Conservation (phyloP, 2,888 invertebrate genomes). For the Acronicta alni region DNA sequence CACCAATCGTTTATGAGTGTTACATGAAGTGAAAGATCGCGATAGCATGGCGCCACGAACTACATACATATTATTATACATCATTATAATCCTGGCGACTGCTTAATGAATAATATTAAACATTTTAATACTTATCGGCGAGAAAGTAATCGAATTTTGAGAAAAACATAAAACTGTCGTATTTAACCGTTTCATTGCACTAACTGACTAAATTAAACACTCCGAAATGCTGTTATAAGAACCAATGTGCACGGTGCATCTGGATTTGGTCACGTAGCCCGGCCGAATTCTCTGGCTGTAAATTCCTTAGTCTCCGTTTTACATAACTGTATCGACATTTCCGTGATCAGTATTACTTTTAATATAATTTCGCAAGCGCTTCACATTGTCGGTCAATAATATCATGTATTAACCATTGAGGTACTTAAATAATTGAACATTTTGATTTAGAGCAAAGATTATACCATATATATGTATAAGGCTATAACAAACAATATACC, state of each 20-base stretch:
- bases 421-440: too few species aligned
- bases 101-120: slow-evolving; percentile 27
- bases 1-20: slow-evolving; percentile 21
- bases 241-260: not conserved
- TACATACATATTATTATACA: not conserved
- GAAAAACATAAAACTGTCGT: slow-evolving; percentile 25
- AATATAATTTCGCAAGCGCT: slow-evolving; percentile 9
- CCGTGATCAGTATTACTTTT: slow-evolving; percentile 45
- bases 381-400: slow-evolving; percentile 20
- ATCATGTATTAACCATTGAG: not conserved
- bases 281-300: slow-evolving; percentile 46
- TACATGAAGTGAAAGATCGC: slow-evolving; percentile 42
- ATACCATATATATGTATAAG: too few species aligned
- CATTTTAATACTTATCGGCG: slow-evolving; percentile 36
- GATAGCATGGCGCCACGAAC: slow-evolving; percentile 30
- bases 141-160: slow-evolving; percentile 45
- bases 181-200: slow-evolving; percentile 14
- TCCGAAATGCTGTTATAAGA: not conserved
- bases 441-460: too few species aligned
- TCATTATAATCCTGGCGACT: slow-evolving; percentile 22
- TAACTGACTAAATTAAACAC: slow-evolving; percentile 13
- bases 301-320: slow-evolving; percentile 41
- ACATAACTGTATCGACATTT: slow-evolving; percentile 52
- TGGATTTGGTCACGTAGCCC: slow-evolving; percentile 18
- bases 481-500: too few species aligned